phyloP scores from a whole-genome alignment of 2,888 invertebrate species.

The Heteropelma amictum region DNA sequence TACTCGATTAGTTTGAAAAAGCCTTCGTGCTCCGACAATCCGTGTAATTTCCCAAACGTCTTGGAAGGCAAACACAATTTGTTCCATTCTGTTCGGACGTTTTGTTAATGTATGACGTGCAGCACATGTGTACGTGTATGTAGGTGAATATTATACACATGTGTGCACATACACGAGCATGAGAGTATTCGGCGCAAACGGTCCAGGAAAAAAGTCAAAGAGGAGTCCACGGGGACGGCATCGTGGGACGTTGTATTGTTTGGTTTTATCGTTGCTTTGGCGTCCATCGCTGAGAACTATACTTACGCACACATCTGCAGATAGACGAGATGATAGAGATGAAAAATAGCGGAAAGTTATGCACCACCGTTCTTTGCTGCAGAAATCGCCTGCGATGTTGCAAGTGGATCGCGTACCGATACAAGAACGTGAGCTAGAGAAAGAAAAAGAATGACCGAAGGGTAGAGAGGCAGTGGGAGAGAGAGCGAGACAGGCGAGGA shows the following conservation, averaged over 20 bases:
- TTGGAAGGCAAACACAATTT: conserved; percentile 18
- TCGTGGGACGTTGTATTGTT: conserved; percentile 60
- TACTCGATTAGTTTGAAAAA: background rate
- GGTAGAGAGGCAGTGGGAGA: conserved; percentile 12
- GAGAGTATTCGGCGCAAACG: background rate
- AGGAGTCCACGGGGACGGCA: conserved; percentile 37
- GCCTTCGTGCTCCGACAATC: background rate
- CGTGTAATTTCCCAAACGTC: conserved; percentile 39
- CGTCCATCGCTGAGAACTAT: conserved; percentile 47
- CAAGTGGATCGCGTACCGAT: conserved; percentile 37
- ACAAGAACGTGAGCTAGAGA: too few relatives aligned
- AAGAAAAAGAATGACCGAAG: too few relatives aligned
- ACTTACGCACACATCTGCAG: background rate
- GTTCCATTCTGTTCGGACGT: background rate
- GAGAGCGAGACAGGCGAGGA: background rate
- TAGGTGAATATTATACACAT: background rate
- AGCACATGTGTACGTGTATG: too few relatives aligned
- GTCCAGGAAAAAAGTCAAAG: background rate
- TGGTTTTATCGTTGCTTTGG: conserved; percentile 69
- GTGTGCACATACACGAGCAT: background rate
- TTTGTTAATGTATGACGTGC: background rate
- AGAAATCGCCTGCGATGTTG: conserved; percentile 39
- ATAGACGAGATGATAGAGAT: background rate
- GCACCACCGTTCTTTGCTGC: conserved; percentile 5
- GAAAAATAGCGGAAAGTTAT: conserved; percentile 23